phyloP scores from a whole-genome alignment of 92 coral and sea anemone genomes.

The Diadumene lineata region DNA sequence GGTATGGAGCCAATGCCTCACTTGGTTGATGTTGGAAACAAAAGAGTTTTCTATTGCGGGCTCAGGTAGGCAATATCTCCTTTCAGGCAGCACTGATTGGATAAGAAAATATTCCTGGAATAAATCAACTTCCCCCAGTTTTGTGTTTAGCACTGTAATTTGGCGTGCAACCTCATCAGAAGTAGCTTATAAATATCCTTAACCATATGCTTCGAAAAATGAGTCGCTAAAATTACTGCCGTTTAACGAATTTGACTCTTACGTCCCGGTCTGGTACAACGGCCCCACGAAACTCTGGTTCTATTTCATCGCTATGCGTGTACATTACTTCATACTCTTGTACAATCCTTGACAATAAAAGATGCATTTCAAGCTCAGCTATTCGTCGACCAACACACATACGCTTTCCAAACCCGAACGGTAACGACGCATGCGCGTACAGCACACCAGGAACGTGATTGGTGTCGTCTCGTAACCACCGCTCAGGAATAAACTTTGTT shows the following conservation, averaged over 20 bases:
- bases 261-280: constrained; percentile 42
- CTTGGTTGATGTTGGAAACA: too few species aligned
- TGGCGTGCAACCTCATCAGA: too few species aligned
- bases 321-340: constrained; percentile 20
- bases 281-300: constrained; percentile 22
- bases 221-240: too few species aligned
- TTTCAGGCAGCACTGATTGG: too few species aligned
- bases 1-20: too few species aligned
- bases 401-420: constrained; percentile 68
- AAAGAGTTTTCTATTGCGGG: too few species aligned
- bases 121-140: too few species aligned
- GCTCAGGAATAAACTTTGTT: constrained; percentile 53
- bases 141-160: too few species aligned
- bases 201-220: too few species aligned
- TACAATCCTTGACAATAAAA: constrained; percentile 28
- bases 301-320: constrained; percentile 29
- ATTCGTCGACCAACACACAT: constrained; percentile 67
- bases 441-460: constrained; percentile 6
- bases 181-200: too few species aligned
- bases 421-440: constrained; percentile 45
- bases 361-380: constrained; percentile 44
- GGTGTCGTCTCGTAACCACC: constrained; percentile 62
- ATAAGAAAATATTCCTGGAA: too few species aligned
- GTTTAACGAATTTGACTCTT: constrained; percentile 37
- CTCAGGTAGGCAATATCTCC: too few species aligned